These are phyloP conservation scores for Catotricha subobsoleta DNA, from an alignment of 2,888 invertebrate genomes.

Conservation along the genomic window DNA sequence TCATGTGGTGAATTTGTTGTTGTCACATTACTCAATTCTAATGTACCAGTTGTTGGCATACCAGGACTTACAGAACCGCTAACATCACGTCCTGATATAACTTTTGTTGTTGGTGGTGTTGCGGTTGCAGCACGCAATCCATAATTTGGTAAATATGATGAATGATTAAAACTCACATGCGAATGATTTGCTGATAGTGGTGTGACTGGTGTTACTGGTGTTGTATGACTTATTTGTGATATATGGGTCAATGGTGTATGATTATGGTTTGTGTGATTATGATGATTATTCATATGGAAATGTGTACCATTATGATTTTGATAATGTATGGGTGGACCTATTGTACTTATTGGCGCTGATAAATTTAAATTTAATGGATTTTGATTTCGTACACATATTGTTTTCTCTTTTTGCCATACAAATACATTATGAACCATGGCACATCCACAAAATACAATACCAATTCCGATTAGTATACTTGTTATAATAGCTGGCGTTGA, in stretches of 20 bases:
- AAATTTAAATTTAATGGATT: conserved; percentile 12
- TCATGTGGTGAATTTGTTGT: conserved; percentile 46
- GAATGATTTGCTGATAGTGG: conserved; percentile 30
- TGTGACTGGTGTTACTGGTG: conserved; percentile 23
- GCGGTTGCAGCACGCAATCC: conserved; percentile 27
- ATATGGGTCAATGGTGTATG: conserved; percentile 15
- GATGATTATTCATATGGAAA: conserved; percentile 7
- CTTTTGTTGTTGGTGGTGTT: conserved; percentile 28
- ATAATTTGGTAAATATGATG: conserved; percentile 19
- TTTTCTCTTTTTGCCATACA: conserved; percentile 84
- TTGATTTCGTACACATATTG: conserved; percentile 46
- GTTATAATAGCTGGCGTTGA: conserved; percentile 83
- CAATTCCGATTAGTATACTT: conserved; percentile 75
- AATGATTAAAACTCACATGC: conserved; percentile 29
- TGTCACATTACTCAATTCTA: conserved; percentile 42
- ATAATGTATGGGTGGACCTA: conserved; percentile 16
- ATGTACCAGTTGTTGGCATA: conserved; percentile 29
- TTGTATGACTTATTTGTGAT: conserved; percentile 15
- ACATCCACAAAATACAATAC: conserved; percentile 79
- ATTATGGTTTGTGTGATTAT: conserved; percentile 10
- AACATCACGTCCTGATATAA: conserved; percentile 26
- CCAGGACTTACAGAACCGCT: conserved; percentile 47
- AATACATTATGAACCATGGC: conserved; percentile 91
- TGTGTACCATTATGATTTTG: conserved; percentile 11
- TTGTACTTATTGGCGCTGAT: conserved; percentile 25